These are phyloP conservation scores for Steatornis caripensis DNA, from an alignment of 2,113 vertebrate species.

Conservation along the genomic window DNA sequence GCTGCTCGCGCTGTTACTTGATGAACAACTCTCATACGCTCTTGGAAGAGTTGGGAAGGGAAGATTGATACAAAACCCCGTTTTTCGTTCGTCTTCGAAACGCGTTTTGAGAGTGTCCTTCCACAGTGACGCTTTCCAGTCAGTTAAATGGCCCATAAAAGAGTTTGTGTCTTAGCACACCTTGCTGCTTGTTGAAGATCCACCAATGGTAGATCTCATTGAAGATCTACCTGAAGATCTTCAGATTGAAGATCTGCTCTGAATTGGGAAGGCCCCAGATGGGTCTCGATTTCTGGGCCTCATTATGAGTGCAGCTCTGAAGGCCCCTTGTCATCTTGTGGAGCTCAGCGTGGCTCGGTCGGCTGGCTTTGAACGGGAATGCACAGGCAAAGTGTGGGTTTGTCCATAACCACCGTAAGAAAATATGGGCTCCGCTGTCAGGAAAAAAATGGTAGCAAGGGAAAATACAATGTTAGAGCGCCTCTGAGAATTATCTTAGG, in stretches of 20 bases:
- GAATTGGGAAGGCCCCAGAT: background rate
- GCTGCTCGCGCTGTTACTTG: background rate
- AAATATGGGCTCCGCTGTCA: background rate
- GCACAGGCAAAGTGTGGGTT: accelerated
- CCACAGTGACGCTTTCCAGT: background rate
- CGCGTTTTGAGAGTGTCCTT: background rate
- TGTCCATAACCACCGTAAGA: background rate
- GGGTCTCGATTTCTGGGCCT: background rate
- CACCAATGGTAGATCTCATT: background rate
- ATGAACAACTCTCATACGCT: accelerated
- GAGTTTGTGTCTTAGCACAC: background rate
- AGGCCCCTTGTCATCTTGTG: background rate
- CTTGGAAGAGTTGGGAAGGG: background rate
- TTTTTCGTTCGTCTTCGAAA: background rate
- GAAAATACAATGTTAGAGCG: accelerated
- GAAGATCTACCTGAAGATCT: background rate
- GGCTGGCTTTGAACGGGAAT: accelerated
- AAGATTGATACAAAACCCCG: accelerated
- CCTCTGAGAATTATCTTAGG: background rate
- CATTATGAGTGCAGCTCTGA: background rate
- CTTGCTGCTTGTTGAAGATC: accelerated
- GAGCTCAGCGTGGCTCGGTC: background rate
- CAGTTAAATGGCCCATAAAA: background rate
- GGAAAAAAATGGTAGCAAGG: background rate
- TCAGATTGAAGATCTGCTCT: background rate